phyloP scores from a whole-genome alignment of 64 coral and sea anemone species.

The Montipora efflorescens region DNA sequence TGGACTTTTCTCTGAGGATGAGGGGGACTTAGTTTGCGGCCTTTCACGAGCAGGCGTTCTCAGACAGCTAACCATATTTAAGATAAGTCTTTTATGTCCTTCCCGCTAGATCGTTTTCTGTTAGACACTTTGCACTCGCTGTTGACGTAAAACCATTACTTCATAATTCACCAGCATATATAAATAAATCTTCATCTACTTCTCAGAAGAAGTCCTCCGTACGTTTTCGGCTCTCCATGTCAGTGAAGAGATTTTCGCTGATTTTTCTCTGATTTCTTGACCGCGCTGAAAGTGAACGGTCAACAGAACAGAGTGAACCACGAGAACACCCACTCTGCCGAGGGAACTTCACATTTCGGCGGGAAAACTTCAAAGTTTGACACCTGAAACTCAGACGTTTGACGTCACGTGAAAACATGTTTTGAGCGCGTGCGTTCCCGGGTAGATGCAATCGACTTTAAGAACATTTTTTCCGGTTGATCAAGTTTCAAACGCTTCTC shows the following conservation, averaged over 20 bases:
- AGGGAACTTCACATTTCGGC: neutral
- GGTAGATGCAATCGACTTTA: no score
- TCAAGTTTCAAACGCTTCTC: no score
- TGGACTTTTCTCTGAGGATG: neutral
- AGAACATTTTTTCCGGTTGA: no score
- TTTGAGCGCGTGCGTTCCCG: no score
- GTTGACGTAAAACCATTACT: constrained; percentile 28
- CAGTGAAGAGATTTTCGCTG: constrained; percentile 58
- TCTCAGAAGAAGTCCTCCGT: neutral
- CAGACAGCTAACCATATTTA: constrained; percentile 35
- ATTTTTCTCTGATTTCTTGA: constrained; percentile 70
- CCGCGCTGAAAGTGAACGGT: constrained; percentile 55
- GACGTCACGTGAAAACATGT: no score
- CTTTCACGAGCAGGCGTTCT: constrained; percentile 34
- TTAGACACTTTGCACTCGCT: constrained; percentile 22
- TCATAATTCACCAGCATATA: constrained; percentile 25
- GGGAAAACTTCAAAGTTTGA: no score
- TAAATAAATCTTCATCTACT: constrained; percentile 38
- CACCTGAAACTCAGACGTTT: no score
- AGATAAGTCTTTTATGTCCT: constrained; percentile 2
- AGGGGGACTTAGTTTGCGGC: constrained; percentile 13
- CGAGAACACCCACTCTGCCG: constrained; percentile 32
- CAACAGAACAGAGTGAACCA: constrained; percentile 47
- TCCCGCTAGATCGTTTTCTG: constrained; percentile 15
- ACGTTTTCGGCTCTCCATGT: constrained; percentile 28